Base-by-base conservation (phyloP, 2,797 vertebrate species). In the Coregonus suidteri region DNA sequence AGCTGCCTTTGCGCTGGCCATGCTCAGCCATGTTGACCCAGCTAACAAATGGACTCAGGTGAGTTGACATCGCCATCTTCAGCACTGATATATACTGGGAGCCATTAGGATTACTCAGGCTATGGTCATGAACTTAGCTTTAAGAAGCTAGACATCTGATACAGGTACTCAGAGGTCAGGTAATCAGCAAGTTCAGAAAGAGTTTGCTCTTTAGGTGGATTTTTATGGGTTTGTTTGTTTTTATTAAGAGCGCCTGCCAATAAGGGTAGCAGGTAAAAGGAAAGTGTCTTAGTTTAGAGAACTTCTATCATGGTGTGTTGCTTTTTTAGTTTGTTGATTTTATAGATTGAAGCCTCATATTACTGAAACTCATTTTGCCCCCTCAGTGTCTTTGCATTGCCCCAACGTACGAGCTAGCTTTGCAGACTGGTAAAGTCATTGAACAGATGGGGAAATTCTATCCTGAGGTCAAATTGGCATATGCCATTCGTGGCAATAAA, bases 361-460 rank as follows among this genome's bases (percentile, higher is more conserved):
- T 72, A 72, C 51, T 72, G 51, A 53, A 71, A 6, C 20, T 51
- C 53, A 3, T 56, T 74, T 47, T 47, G 41, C 20, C 75, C 59
- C 82, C 84, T 51, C 81, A 99, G 98, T 97, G 96, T 90, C 92
- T 99, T 74, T 99, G 98, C 88, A 92, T 99, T 70, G 94, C 96
- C 3, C 98, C 97, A 0, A 99, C 97, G 0, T 99, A 97, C 0
- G 98, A 99, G 90, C 95, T 99, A 0, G 97, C 97, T 0, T 91
- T 98, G 86, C 98, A 99, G 88, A 99, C 96, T 0, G 97, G 97
- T 35, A 96, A 98, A 86, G 98, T 98, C 37, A 96, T 98, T 4
- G 95, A 98, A 82, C 96, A 97, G 83, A 99, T 99, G 98, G 97
- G 97, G 1, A 95, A 91, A 78, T 97, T 95, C 75, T 96, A 95